Base-by-base conservation (phyloP, 2,113 vertebrate genomes). In the Rattus rattus region DNA sequence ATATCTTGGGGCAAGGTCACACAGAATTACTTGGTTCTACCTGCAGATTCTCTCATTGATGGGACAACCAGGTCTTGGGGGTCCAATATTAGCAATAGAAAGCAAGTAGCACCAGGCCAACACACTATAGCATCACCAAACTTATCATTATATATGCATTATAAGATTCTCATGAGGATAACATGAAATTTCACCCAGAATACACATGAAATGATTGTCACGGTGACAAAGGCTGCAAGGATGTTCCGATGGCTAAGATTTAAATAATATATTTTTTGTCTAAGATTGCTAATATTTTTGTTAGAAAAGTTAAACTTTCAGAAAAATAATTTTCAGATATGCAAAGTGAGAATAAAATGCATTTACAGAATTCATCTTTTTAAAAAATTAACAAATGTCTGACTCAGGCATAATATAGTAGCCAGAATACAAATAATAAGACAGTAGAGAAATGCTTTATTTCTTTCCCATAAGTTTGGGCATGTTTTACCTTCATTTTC, bases 301-400 rank as follows among this genome's bases (percentile, higher is more conserved):
- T 90, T 67, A 77, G 61, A 47, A 52, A 92, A 81, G 47, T 63
- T 86, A 72, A 88, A 75, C 65, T 87, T 67, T 94, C 4, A 90
- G 49, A 88, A 33, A 39, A 56, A 73, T 73, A 39, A 79, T 88
- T 95, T 95, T 33, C 80, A 33, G n/a, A 61, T 75, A 13, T 92
- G 39, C 61, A 49, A 92, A 94, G 28, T 94, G 47, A 90, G 20
- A 83, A 87, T 90, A 97, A 83, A 77, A 72, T 69, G 65, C 73
- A 69, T 54, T 59, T 92, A 17, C 54, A 30, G 61, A 93, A 87
- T 87, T 77, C 79, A 79, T 47, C 22, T 92, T 52, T 90, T 61
- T n/a, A 83, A 90, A 83, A 93, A 97, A 79, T 92, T 65, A 81
- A 91, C 13, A 59, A 76, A 59, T 83, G n/a, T 63, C 19, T 86